A percentile compares a stretch with the other conserved stretches of the same genome.
These are phyloP conservation scores for Popillia japonica DNA, from an alignment of 1,140 invertebrate genomes.

Conservation along the genomic window DNA sequence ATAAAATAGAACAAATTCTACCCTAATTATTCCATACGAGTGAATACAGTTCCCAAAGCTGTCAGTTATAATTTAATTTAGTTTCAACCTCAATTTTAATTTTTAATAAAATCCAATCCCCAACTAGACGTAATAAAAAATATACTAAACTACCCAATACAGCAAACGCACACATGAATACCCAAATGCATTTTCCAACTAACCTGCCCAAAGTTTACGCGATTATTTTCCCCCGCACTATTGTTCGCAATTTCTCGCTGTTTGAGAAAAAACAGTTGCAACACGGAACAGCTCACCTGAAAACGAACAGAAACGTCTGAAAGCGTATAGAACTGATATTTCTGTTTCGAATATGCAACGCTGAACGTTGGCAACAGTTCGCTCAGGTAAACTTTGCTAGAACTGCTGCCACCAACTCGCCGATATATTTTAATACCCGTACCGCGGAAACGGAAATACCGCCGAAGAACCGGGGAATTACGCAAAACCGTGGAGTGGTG, in stretches of 20 bases:
- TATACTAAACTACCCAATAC: too few relatives aligned
- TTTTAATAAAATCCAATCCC: too few relatives aligned
- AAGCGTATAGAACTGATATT: background rate
- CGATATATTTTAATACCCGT: constrained; percentile 15
- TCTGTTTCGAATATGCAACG: background rate
- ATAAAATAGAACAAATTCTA: too few relatives aligned
- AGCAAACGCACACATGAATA: too few relatives aligned
- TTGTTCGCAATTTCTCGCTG: background rate
- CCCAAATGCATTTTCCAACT: background rate
- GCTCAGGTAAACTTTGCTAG: background rate
- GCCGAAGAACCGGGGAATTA: background rate
- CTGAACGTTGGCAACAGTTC: background rate
- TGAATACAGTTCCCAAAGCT: too few relatives aligned
- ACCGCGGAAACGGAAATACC: background rate
- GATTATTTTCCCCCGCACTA: background rate
- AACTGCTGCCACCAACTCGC: background rate
- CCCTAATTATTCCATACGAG: too few relatives aligned
- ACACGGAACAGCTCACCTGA: background rate
- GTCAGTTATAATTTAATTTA: too few relatives aligned
- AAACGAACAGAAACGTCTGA: background rate
- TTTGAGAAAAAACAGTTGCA: background rate
- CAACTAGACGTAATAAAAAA: too few relatives aligned
- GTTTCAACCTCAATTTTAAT: too few relatives aligned
- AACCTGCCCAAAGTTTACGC: background rate
- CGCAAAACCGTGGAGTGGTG: background rate